Evolutionary conservation across 2,113 vertebrate genomes (phyloP), one percentile per base, ranked within the genome.

Genomic region (Ailurus styani): DNA sequence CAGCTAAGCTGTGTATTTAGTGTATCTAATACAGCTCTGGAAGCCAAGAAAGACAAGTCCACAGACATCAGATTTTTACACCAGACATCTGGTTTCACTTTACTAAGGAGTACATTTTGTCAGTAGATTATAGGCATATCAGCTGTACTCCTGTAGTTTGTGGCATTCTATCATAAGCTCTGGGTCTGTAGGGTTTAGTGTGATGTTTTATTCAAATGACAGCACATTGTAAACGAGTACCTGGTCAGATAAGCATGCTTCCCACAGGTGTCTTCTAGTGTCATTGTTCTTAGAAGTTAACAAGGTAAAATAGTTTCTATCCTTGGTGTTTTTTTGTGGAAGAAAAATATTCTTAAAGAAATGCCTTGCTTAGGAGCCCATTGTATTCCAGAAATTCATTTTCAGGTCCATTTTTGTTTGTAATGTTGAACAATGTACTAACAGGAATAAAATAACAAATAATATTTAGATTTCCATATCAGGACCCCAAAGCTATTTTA

Each of bases 61-160:
- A 70, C 83, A 97, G 96, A 93, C 86, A 81, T 96, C 72, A 83
- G 85, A 97, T 97, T 95, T 97, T 97, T 95, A 93, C 91, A 77
- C 17, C n/a, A 91, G 91, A 96, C 95, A 91, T 85, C 95, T 87
- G 95, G 47, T 77, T 93, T 96, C 11, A 29, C 82, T 93, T 95
- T 83, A 89, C 93, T 89, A 27, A 93, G 83, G 54, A 90, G 82
- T 54, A 57, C 34, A 3, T 91, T 91, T 94, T 97, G 95, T 93
- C 90, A 90, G 96, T 57, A 87, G 97, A 97, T 96, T 89, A 87
- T 9, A 77, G 68, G 87, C 89, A 0, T 77, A 77, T 96, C 75
- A 81, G 79, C 97, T 66, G 70, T 72, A 12, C 62, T 34, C 72
- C 83, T 79, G 34, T 81, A 75, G 45, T 78, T 34, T 37, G 75